These are phyloP conservation scores for Dasysyrphus tricinctus DNA, from an alignment of 2,888 invertebrate species.

Conservation along the genomic window DNA sequence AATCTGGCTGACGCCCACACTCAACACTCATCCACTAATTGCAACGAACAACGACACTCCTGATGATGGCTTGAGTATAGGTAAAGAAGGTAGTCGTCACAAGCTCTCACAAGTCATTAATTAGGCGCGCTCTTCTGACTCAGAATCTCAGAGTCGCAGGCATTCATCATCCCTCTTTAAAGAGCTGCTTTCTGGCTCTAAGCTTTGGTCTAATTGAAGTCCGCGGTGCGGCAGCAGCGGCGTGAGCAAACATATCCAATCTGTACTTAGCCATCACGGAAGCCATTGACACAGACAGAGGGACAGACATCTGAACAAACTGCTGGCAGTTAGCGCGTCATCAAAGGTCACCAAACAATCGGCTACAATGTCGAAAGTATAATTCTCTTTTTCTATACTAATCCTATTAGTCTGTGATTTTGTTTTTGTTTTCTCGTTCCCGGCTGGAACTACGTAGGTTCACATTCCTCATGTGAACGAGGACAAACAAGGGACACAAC, in stretches of 20 bases:
- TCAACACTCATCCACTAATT: slow-evolving; percentile 73
- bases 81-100: slow-evolving; percentile 53
- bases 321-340: slow-evolving; percentile 69
- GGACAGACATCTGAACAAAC: slow-evolving; percentile 56
- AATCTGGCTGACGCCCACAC: slow-evolving; percentile 72
- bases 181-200: slow-evolving; percentile 4
- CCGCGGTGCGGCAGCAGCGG: background rate
- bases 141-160: slow-evolving; percentile 23
- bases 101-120: slow-evolving; percentile 60
- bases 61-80: slow-evolving; percentile 46
- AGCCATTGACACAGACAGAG: slow-evolving; percentile 65
- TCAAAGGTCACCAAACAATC: slow-evolving; percentile 71
- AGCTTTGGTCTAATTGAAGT: slow-evolving; percentile 73
- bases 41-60: slow-evolving; percentile 66
- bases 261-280: slow-evolving; percentile 67
- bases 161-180: slow-evolving; percentile 51
- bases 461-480: slow-evolving; percentile 74
- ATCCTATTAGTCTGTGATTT: slow-evolving; percentile 70
- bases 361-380: slow-evolving; percentile 67
- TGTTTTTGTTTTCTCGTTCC: slow-evolving; percentile 36
- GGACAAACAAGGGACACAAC: slow-evolving; percentile 67
- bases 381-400: slow-evolving; percentile 50
- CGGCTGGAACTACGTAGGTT: slow-evolving; percentile 23
- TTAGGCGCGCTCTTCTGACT: slow-evolving; percentile 60
- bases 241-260: slow-evolving; percentile 60